These are phyloP conservation scores for Sarcophilus harrisii DNA, from an alignment of 2,797 vertebrate species.

Conservation along the genomic window DNA sequence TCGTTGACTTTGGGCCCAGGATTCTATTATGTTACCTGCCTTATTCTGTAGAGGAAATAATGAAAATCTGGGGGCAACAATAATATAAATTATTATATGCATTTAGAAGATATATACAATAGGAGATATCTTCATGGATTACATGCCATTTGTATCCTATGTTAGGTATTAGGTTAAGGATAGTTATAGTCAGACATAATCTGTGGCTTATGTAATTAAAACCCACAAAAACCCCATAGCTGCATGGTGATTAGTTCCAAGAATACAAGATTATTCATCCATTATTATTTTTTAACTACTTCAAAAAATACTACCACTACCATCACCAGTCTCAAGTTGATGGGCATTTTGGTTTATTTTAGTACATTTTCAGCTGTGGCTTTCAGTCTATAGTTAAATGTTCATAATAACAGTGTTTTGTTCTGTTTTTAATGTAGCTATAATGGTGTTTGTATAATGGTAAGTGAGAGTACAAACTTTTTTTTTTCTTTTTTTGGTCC, in stretches of 20 bases:
- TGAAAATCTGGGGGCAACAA: background rate
- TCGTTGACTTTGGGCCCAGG: background rate
- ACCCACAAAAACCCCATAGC: background rate
- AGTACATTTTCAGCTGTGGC: background rate
- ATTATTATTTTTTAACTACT: background rate
- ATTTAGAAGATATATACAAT: conserved; percentile 19
- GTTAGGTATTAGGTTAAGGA: background rate
- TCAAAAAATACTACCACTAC: conserved; percentile 7
- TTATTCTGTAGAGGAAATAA: background rate
- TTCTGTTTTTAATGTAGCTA: background rate
- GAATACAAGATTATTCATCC: conserved; percentile 1
- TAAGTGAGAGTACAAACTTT: background rate
- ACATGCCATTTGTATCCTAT: background rate
- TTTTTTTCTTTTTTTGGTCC: background rate
- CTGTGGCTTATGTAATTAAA: background rate
- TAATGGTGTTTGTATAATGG: conserved; percentile 5
- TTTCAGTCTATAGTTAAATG: background rate
- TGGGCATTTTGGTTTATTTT: background rate
- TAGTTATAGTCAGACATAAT: conserved; percentile 4
- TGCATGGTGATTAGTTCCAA: background rate
- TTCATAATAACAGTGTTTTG: background rate
- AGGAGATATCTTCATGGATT: background rate
- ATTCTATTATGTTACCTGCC: background rate
- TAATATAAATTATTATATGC: background rate
- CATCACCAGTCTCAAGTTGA: background rate